Evolutionary conservation across 2,888 invertebrate species (phyloP), one percentile per base, ranked within the genome.

Genomic region (Acanthococcus lagerstroemiae): DNA sequence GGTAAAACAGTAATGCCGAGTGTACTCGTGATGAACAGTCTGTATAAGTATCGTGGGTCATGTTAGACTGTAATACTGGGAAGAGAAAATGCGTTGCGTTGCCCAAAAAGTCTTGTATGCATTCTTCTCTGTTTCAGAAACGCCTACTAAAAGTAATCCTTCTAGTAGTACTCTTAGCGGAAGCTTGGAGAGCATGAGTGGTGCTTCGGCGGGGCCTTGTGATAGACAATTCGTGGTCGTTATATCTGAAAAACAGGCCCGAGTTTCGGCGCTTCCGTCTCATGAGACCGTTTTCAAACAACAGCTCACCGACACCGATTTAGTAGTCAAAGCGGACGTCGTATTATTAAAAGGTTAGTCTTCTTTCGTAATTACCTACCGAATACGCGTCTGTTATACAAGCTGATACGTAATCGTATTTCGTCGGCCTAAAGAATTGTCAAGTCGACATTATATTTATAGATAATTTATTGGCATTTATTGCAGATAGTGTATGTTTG

Each of bases 281-380:
- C 95, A 95, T 79, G 91, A 90, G 76, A 94, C 93, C 80, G 86
- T 93, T 72, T 94, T 92, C 79, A 84, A 93, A 73, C 89, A 90
- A 77, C 93, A 93, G 79, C 83, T 96, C 72, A 90, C 92, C 69
- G 95, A 95, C 74, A 84, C 87, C 9, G 91, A 94, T 78, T 92
- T 93, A 78, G 93, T 95, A 69, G 90, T 95, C 71, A 91, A 91
- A 79, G 91, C 95, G 68, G 94, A 95, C 79, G 88, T 94, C 74
- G 88, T 92, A 73, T 86, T 89, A 74, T 81, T 95, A 75, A 91
- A 89, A 87, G 92, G 91, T 93, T 24, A 21, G 45, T 58, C n/a
- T 2, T 37, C 37, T 37, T 37, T 37, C n/a, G n/a, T n/a, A n/a
- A n/a, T n/a, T n/a, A n/a, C n/a, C n/a, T n/a, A n/a, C n/a, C n/a